These are phyloP conservation scores for Hedychridium roseum DNA, from an alignment of 2,888 invertebrate genomes.

Conservation along the genomic window DNA sequence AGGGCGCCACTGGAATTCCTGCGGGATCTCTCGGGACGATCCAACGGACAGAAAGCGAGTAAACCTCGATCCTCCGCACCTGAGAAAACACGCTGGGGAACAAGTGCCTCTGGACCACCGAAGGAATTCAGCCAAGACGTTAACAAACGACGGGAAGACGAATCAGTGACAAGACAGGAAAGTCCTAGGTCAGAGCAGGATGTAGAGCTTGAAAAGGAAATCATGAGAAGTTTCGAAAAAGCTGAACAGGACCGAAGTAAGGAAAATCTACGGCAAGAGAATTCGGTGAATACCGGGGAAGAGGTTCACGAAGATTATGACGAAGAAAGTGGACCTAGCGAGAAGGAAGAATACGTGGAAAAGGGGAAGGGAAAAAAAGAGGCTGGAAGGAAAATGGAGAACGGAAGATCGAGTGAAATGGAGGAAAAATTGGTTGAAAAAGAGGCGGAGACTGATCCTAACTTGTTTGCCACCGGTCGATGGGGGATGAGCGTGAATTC, in stretches of 20 bases:
- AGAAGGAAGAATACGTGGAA: neutral
- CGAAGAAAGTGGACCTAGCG: neutral
- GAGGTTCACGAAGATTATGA: neutral
- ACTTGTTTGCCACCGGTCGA: slow-evolving; percentile 22
- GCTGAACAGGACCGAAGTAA: neutral
- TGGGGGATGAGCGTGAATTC: slow-evolving; percentile 23
- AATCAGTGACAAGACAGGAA: neutral
- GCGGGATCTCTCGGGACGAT: no score
- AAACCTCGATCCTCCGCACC: no score
- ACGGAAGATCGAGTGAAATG: slow-evolving; percentile 7
- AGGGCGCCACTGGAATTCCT: no score
- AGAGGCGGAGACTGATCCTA: slow-evolving; percentile 8
- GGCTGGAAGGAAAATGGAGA: neutral
- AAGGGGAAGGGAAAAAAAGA: neutral
- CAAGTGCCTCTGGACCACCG: no score
- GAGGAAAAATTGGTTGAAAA: slow-evolving; percentile 5
- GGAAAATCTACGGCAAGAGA: neutral
- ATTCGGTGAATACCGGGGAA: neutral
- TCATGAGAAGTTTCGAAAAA: neutral
- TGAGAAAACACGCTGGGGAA: neutral
- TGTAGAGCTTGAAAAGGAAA: no score
- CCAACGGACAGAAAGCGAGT: no score
- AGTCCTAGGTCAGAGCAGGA: neutral
- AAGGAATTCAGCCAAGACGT: neutral
- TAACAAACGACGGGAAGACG: neutral